phyloP scores from a whole-genome alignment of 30 jellyfish, hydroid and myxozoan genomes.

The Pseudorhiza aurosa region DNA sequence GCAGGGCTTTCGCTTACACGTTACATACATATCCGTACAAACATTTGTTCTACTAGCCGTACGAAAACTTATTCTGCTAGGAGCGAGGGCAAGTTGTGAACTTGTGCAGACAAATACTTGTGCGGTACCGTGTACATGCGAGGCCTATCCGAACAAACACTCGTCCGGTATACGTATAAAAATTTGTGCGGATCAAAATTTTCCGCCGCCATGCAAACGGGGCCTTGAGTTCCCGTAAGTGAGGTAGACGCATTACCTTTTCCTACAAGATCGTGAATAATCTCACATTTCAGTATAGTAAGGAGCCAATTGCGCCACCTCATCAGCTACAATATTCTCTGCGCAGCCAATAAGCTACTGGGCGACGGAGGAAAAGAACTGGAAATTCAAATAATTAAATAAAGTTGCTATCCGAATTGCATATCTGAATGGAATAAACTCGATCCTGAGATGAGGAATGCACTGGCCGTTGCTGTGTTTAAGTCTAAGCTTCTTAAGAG shows the following conservation, averaged over 20 bases:
- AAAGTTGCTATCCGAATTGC: conserved; percentile 30
- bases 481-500: conserved; percentile 5
- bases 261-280: background rate
- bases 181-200: too few species aligned
- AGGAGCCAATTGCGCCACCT: conserved; percentile 10
- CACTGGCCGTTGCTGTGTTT: conserved; percentile 24
- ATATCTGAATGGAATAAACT: conserved; percentile 28
- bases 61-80: too few species aligned
- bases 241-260: background rate
- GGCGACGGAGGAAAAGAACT: conserved; percentile 12
- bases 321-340: conserved; percentile 23
- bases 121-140: too few species aligned
- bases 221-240: background rate
- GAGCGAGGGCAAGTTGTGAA: too few species aligned
- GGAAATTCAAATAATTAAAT: conserved; percentile 17
- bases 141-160: too few species aligned
- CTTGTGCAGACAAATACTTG: too few species aligned
- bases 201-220: too few species aligned
- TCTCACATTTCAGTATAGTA: background rate
- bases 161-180: too few species aligned
- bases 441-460: conserved; percentile 20
- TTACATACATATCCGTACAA: too few species aligned
- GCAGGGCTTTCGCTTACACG: too few species aligned
- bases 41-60: too few species aligned
- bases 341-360: conserved; percentile 25